Conservation (phyloP, 1,140 invertebrate species). For the Drosophila lacteicornis region DNA sequence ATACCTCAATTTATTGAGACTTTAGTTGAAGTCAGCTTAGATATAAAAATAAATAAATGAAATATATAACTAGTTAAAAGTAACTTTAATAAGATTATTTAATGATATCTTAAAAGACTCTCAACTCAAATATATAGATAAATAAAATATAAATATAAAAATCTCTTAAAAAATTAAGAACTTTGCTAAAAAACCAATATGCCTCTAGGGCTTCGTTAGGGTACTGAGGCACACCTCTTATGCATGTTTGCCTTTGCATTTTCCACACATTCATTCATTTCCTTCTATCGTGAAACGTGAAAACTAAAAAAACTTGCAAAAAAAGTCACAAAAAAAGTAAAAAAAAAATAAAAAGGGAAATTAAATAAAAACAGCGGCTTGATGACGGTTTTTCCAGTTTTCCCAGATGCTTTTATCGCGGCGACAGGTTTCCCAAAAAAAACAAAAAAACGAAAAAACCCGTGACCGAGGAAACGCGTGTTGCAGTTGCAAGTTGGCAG, state of each 20-base stretch:
- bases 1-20: too few relatives aligned
- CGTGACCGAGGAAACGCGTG: slow-evolving; percentile 64
- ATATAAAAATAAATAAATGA: too few relatives aligned
- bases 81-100: too few relatives aligned
- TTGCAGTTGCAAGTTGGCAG: slow-evolving; percentile 39
- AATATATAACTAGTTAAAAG: too few relatives aligned
- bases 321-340: slow-evolving; percentile 21
- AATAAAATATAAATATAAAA: neutral
- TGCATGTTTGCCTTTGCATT: slow-evolving; percentile 32
- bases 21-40: too few relatives aligned
- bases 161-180: neutral
- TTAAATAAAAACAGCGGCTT: slow-evolving; percentile 62
- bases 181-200: neutral
- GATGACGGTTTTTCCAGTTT: slow-evolving; percentile 69
- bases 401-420: slow-evolving; percentile 63
- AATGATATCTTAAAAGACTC: too few relatives aligned
- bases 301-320: slow-evolving; percentile 20
- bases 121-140: neutral
- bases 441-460: slow-evolving; percentile 24
- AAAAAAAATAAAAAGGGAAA: slow-evolving; percentile 43
- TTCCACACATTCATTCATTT: slow-evolving; percentile 73
- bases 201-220: slow-evolving; percentile 18
- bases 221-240: slow-evolving; percentile 28
- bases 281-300: slow-evolving; percentile 72
- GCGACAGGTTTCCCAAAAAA: slow-evolving; percentile 59